phyloP scores from a whole-genome alignment of 2,113 vertebrate genomes.

The Speoplatyrhinus poulsoni region DNA sequence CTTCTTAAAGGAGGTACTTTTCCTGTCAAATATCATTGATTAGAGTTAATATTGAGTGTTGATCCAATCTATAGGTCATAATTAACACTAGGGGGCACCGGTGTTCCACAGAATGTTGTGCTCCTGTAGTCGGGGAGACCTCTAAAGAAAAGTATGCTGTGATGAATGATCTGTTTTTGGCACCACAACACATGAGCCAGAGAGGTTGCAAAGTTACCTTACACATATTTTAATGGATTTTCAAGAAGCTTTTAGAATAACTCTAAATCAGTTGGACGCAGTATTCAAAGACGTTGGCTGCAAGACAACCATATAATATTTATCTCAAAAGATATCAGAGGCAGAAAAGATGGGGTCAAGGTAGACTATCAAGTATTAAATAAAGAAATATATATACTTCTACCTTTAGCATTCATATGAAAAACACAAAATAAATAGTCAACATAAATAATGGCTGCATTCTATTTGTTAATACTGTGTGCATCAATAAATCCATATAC shows the following conservation, averaged over 20 bases:
- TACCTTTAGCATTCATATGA: slow-evolving; percentile 8
- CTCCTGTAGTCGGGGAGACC: slow-evolving; percentile 20
- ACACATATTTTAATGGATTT: slow-evolving; percentile 69
- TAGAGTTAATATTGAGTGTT: slow-evolving; percentile 43
- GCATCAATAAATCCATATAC: background rate
- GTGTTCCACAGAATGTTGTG: slow-evolving; percentile 68
- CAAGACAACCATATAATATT: slow-evolving; percentile 40
- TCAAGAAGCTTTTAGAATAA: slow-evolving; percentile 55
- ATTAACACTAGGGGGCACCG: slow-evolving; percentile 80
- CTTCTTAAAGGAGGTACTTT: slow-evolving; percentile 10
- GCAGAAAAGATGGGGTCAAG: slow-evolving; percentile 51
- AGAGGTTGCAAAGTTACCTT: slow-evolving; percentile 56
- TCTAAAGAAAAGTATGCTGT: slow-evolving; percentile 36
- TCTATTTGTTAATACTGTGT: background rate
- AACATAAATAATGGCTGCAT: background rate
- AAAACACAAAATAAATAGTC: background rate
- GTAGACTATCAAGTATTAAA: slow-evolving; percentile 54
- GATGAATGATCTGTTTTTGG: slow-evolving; percentile 55
- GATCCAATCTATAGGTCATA: slow-evolving; percentile 51
- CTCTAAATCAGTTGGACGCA: slow-evolving; percentile 44
- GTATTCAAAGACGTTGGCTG: slow-evolving; percentile 40
- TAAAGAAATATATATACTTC: slow-evolving; percentile 46
- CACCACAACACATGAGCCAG: slow-evolving; percentile 45
- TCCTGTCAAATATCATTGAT: slow-evolving; percentile 46
- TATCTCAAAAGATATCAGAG: slow-evolving; percentile 47